A percentile compares a stretch with the other conserved stretches of the same genome.
Evolutionary conservation across 2,113 vertebrate species (phyloP).

Genomic region (Apeltes quadracus): DNA sequence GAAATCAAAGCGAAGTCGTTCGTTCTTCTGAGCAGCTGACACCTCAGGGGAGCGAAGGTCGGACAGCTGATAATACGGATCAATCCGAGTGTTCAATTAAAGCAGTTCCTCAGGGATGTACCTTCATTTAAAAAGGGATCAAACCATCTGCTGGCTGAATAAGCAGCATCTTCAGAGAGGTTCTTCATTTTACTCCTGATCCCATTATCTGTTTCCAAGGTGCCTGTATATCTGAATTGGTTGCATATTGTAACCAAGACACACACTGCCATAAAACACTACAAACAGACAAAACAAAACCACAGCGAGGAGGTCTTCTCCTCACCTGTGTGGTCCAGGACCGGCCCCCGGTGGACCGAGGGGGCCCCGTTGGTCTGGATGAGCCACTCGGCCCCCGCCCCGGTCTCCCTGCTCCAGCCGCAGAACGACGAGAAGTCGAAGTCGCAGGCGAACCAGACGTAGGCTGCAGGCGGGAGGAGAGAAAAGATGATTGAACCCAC

Average conservation of each 20-base stretch:
- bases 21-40: too few relatives aligned
- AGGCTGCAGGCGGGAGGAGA: conserved; percentile 50
- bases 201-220: background rate
- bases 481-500: too few relatives aligned
- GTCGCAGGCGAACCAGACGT: conserved; percentile 90
- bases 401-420: conserved; percentile 87
- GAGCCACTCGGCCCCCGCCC: conserved; percentile 86
- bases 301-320: background rate
- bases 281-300: too few relatives aligned
- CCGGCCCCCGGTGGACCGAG: conserved; percentile 81
- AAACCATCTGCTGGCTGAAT: background rate
- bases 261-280: too few relatives aligned
- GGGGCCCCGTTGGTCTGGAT: conserved; percentile 73
- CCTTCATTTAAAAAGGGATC: conserved; percentile 3
- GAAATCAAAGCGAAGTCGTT: conserved; percentile 63
- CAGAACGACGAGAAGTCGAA: conserved; percentile 93
- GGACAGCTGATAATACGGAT: conserved; percentile 7
- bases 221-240: background rate
- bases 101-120: conserved; percentile 7
- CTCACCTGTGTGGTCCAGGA: conserved; percentile 90
- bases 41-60: conserved; percentile 37
- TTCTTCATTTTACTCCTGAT: background rate
- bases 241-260: background rate
- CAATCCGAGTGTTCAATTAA: conserved; percentile 21
- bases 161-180: background rate